Evolutionary conservation across 2,113 vertebrate species (phyloP), one percentile per base, ranked within the genome.

Genomic region (Acrocephalus kingi): DNA sequence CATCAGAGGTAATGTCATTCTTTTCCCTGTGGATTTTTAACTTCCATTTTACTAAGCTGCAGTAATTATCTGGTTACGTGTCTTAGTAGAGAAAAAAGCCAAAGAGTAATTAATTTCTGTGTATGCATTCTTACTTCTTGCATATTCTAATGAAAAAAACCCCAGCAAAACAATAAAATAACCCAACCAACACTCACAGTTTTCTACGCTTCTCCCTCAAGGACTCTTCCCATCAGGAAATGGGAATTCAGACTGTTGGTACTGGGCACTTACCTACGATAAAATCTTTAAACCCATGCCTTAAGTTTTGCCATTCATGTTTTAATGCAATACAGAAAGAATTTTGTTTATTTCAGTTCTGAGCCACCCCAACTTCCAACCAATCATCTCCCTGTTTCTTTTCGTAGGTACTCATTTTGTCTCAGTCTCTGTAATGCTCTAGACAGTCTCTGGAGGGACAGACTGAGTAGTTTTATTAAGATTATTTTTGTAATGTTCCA

Each of bases 1-100:
- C 98, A 97, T 93, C 97, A 98, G 97, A 99, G 99, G 99, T 99
- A 98, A 98, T 83, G 33, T 64, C 51, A 12, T 63, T 86, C 11
- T 77, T 89, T 84, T 84, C 39, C 68, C 39, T 55, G 35, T 51
- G 48, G 48, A 46, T 71, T 75, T 91, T 51, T 56, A 61, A 68
- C 55, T 55, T 90, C 37, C 14, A 2, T 77, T 95, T 88, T 87
- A 58, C 52, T 45, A 55, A 80, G 21, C 24, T 83, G 37, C 25
- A 71, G 74, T 56, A 85, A 78, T 61, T 74, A 69, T 39, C 31
- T 20, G 41, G 22, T 92, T 90, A 66, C 3, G 0, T 69, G 22
- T 82, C 35, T 92, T 43, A n/a, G 39, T 14, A 62, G 48, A 96
- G 67, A 41, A 78, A 49, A 91, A 94, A 82, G 9, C 6, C 35